Conservation (phyloP, 2,797 vertebrate genomes). For the Decapterus maruadsi region DNA sequence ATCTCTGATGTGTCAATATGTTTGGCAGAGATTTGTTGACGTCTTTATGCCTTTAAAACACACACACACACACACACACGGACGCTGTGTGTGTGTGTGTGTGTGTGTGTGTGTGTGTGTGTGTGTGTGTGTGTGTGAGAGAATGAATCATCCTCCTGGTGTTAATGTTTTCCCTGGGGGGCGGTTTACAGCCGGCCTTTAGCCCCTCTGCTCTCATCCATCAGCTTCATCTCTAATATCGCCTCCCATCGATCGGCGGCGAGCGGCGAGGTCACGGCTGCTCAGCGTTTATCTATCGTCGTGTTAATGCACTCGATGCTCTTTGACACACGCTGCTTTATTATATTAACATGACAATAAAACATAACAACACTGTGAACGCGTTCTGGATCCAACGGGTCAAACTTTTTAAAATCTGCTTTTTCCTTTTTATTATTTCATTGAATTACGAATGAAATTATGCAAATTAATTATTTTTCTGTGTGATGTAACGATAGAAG, state of each 20-base stretch:
- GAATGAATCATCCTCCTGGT: conserved; percentile 68
- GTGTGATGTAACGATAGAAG: not conserved
- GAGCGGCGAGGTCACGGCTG: conserved; percentile 60
- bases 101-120: conserved; percentile 21
- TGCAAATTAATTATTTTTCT: not conserved
- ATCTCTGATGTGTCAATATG: conserved; percentile 81
- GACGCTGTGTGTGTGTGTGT: too few relatives aligned
- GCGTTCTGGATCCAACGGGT: not conserved
- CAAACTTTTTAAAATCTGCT: not conserved
- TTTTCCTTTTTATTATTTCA: not conserved
- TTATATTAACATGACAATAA: not conserved
- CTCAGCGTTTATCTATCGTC: conserved; percentile 47
- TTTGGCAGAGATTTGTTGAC: conserved; percentile 70
- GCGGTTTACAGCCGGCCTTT: conserved; percentile 73
- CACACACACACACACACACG: conserved; percentile 2
- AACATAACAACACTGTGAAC: not conserved
- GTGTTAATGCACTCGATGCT: not conserved
- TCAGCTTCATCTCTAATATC: conserved; percentile 79
- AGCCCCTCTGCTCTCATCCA: conserved; percentile 70
- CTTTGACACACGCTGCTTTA: not conserved
- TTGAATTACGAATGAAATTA: not conserved
- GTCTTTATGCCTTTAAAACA: conserved; percentile 68
- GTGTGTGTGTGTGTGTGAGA: too few relatives aligned
- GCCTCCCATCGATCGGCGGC: conserved; percentile 73
- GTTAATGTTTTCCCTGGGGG: conserved; percentile 76